Conservation (phyloP, 1,140 invertebrate species). For the Orius insidiosus region DNA sequence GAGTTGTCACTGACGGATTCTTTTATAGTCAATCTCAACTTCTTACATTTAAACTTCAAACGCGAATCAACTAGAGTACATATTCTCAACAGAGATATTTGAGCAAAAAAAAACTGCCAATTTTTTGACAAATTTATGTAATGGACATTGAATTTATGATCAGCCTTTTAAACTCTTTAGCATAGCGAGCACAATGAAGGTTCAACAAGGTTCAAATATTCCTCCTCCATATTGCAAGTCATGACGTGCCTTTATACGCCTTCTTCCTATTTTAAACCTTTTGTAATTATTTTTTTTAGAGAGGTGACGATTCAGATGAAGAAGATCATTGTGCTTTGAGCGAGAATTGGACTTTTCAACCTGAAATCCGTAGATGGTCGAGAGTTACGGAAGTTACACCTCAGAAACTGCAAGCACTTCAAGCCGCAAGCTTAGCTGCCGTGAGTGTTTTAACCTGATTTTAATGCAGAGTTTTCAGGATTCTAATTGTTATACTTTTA, state of each 20-base stretch:
- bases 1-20: too few species aligned
- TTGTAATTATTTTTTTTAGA: conserved; percentile 22
- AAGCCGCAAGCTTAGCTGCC: conserved; percentile 14
- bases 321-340: conserved; percentile 80
- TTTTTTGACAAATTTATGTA: too few species aligned
- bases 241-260: too few species aligned
- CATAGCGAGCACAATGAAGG: neutral
- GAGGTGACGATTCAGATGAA: conserved; percentile 76
- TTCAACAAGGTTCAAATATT: neutral
- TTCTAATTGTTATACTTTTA: too few species aligned
- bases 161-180: neutral
- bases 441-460: neutral
- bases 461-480: neutral
- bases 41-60: too few species aligned
- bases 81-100: too few species aligned
- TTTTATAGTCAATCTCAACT: too few species aligned
- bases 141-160: neutral
- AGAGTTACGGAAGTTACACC: conserved; percentile 42
- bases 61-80: too few species aligned
- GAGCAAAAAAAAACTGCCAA: too few species aligned
- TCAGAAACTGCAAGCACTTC: conserved; percentile 28
- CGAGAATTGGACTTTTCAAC: conserved; percentile 88
- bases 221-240: too few species aligned
- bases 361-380: conserved; percentile 78
- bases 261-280: too few species aligned